Percentiles rank a stretch among this genome's conserved stretches.
Evolutionary conservation across 2,888 invertebrate species (phyloP).

Genomic region (Rhingia rostrata): DNA sequence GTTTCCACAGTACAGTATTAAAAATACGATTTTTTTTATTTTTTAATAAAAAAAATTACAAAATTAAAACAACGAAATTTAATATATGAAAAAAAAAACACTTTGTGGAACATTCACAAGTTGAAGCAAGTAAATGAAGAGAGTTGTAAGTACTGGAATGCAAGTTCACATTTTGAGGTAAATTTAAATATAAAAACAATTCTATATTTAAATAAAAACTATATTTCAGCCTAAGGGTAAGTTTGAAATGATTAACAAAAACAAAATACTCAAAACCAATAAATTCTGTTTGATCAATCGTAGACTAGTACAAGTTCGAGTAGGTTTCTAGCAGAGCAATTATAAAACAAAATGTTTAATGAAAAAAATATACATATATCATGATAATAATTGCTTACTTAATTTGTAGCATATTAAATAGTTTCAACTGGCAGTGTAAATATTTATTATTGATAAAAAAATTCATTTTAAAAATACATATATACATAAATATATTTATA

Average conservation of each 20-base stretch:
- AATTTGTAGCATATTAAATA: conserved; percentile 66
- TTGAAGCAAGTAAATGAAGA: conserved; percentile 80
- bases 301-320: conserved; percentile 70
- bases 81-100: conserved; percentile 40
- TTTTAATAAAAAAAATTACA: conserved; percentile 59
- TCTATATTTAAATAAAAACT: conserved; percentile 56
- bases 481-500: conserved; percentile 6
- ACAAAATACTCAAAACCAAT: conserved; percentile 36
- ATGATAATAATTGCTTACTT: conserved; percentile 53
- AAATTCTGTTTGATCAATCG: conserved; percentile 66
- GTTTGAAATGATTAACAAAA: conserved; percentile 59
- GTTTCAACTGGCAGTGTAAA: conserved; percentile 69
- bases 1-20: conserved; percentile 79
- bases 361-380: conserved; percentile 7
- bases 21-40: conserved; percentile 56
- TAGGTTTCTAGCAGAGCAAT: conserved; percentile 69
- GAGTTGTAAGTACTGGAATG: conserved; percentile 74
- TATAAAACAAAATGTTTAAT: conserved; percentile 55
- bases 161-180: conserved; percentile 72
- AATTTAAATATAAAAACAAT: conserved; percentile 60
- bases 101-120: conserved; percentile 82
- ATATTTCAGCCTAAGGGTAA: conserved; percentile 75
- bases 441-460: conserved; percentile 51
- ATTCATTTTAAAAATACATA: conserved; percentile 46
- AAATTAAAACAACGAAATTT: conserved; percentile 73